Base-by-base conservation (phyloP, 2,113 vertebrate species). In the Macheiramphus alcinus region DNA sequence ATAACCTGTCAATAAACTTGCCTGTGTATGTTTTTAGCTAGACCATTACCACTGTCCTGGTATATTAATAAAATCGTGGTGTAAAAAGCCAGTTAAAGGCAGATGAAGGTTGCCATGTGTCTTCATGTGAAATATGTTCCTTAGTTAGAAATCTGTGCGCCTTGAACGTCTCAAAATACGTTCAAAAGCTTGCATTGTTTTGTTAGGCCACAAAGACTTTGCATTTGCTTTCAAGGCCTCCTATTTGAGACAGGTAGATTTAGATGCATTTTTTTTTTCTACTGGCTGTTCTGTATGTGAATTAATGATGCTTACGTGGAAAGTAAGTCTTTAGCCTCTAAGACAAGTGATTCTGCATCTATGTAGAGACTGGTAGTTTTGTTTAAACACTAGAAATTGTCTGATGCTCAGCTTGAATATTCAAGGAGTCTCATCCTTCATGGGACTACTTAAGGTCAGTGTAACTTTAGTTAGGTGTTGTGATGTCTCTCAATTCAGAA, bases 221-320 rank as follows among this genome's bases (percentile, higher is more conserved):
- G 14, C 6, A 27, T 87, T 89, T 94, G 25, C 13, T 73, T 94
- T 91, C 45, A 42, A 45, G 31, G 29, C 32, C 29, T 70, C 16
- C 12, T 72, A 0, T 68, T 72, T 81, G 52, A 88, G 20, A 63
- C 11, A 31, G 22, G 36, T 80, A 34, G 18, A 47, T 80, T 61
- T 53, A 56, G 16, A 25, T 2, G 0, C 7, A 0, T 22, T n/a
- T n/a, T 34, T 15, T 20, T 36, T 72, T 34, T 45, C 19, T 52
- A 2, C 36, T 79, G 18, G 5, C 32, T 79, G 16, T 25, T 82
- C 20, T 86, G 14, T 63, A 40, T 32, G 16, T 81, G 29, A 92
- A 34, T 94, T 70, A 47, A 42, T 63, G 31, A 32, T 47, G 18
- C 19, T 68, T 79, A 67, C 6, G 9, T 38, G 38, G 17, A 14